These are phyloP conservation scores for Folsomia manolachei DNA, from an alignment of 2,888 invertebrate species.

Conservation along the genomic window DNA sequence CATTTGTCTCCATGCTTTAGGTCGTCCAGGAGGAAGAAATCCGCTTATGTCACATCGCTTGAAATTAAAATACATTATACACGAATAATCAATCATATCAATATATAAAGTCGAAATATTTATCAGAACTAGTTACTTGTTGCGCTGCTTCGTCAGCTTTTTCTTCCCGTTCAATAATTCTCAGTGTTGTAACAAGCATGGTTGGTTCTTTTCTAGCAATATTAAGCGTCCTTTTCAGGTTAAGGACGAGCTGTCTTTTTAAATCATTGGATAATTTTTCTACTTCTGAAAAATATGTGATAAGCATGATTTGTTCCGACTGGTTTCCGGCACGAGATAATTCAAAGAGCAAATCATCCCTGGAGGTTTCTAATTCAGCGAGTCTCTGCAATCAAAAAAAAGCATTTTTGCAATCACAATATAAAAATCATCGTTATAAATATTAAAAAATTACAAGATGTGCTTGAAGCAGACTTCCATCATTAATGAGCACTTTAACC, in stretches of 20 bases:
- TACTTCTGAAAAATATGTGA: slow-evolving; percentile 94
- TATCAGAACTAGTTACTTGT: slow-evolving; percentile 56
- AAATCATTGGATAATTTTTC: slow-evolving; percentile 81
- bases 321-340: slow-evolving; percentile 90
- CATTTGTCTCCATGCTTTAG: slow-evolving; percentile 85
- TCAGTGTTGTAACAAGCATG: slow-evolving; percentile 88
- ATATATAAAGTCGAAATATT: background rate
- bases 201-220: slow-evolving; percentile 93
- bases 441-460: slow-evolving; percentile 65
- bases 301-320: slow-evolving; percentile 82
- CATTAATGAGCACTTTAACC: slow-evolving; percentile 88
- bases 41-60: slow-evolving; percentile 75
- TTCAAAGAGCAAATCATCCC: slow-evolving; percentile 92
- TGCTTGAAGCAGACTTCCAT: slow-evolving; percentile 90
- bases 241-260: slow-evolving; percentile 86
- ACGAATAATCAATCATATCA: too few relatives aligned
- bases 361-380: slow-evolving; percentile 90
- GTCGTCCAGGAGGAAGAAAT: slow-evolving; percentile 90
- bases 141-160: slow-evolving; percentile 85
- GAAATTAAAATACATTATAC: slow-evolving; percentile 11
- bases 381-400: slow-evolving; percentile 63
- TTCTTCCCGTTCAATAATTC: slow-evolving; percentile 96
- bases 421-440: background rate
- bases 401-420: background rate
- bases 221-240: slow-evolving; percentile 83